These are phyloP conservation scores for Mycetomoellerius zeteki DNA, from an alignment of 1,140 invertebrate genomes.

Conservation along the genomic window DNA sequence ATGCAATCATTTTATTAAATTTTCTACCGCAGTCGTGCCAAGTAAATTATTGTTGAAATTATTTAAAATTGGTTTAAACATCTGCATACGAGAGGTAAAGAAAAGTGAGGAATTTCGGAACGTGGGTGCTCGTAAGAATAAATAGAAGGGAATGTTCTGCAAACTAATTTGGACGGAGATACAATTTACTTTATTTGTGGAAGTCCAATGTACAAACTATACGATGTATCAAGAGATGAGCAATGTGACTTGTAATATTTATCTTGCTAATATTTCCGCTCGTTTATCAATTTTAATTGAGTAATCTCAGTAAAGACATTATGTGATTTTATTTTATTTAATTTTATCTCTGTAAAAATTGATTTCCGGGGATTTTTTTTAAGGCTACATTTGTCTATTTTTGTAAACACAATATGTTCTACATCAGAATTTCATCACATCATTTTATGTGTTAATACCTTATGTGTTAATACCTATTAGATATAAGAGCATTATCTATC, in stretches of 20 bases:
- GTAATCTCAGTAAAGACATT: neutral
- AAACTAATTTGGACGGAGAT: neutral
- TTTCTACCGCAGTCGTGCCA: neutral
- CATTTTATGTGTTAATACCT: neutral
- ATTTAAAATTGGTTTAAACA: neutral
- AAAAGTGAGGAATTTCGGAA: neutral
- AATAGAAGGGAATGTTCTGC: neutral
- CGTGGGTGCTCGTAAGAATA: neutral
- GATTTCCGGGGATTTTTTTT: neutral
- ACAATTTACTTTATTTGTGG: neutral
- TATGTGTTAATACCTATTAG: neutral
- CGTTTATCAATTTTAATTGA: neutral
- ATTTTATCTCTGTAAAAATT: neutral
- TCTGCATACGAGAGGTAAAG: neutral
- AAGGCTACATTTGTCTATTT: neutral
- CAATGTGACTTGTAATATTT: constrained; percentile 8
- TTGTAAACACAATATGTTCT: neutral
- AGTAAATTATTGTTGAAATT: neutral
- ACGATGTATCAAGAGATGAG: neutral
- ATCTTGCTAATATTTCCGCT: neutral
- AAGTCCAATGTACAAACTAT: neutral
- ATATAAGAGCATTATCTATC: neutral
- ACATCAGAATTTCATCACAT: neutral
- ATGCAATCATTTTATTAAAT: constrained; percentile 29
- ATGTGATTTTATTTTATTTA: neutral